Conservation (phyloP, 2,888 invertebrate genomes). For the Andrena fulva region DNA sequence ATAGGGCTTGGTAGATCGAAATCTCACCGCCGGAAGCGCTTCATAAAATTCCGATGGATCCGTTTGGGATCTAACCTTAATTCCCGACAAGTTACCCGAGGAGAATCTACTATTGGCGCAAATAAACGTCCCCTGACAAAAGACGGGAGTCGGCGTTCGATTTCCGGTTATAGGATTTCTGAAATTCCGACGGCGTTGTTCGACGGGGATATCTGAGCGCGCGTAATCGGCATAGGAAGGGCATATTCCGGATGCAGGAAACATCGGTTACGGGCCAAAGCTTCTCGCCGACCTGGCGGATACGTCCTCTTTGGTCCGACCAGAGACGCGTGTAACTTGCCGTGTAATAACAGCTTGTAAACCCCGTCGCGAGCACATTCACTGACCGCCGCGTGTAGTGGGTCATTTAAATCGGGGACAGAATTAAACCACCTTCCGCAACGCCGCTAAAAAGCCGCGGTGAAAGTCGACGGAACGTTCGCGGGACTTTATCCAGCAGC, state of each 20-base stretch:
- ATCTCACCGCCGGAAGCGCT: too few relatives aligned
- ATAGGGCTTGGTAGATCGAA: too few relatives aligned
- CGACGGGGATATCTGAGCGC: background rate
- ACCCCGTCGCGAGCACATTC: constrained; percentile 33
- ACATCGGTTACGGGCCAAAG: constrained; percentile 77
- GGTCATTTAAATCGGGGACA: constrained; percentile 23
- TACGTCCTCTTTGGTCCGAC: constrained; percentile 55
- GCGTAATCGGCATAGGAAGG: constrained; percentile 19
- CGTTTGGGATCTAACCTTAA: too few relatives aligned
- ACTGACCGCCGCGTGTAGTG: background rate
- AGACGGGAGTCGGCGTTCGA: too few relatives aligned
- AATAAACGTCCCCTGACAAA: too few relatives aligned
- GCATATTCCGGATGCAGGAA: constrained; percentile 78
- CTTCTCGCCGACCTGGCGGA: constrained; percentile 67
- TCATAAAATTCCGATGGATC: too few relatives aligned
- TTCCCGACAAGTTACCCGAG: too few relatives aligned
- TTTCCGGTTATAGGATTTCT: background rate
- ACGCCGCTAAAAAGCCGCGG: constrained; percentile 4
- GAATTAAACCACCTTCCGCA: constrained; percentile 18
- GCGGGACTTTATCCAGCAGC: background rate
- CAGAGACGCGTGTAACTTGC: constrained; percentile 27
- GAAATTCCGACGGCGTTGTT: background rate
- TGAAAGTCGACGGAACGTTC: constrained; percentile 35
- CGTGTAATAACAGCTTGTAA: constrained; percentile 52
- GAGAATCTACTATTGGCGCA: too few relatives aligned